Base-by-base conservation (phyloP, 2,113 vertebrate species). In the Coracopsis vasa region DNA sequence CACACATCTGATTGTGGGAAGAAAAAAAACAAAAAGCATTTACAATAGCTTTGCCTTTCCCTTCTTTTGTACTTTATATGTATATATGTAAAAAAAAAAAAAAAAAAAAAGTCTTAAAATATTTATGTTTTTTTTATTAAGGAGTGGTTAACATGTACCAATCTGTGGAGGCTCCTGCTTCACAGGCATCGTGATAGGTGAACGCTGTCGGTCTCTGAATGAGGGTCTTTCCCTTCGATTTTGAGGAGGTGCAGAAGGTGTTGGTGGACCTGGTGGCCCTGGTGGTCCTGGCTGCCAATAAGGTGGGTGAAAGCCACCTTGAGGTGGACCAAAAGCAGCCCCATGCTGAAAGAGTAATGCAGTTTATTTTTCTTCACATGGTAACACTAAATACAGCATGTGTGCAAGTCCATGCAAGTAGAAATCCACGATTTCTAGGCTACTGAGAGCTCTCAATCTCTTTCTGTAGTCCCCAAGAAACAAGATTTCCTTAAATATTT, bases 211-310 rank as follows among this genome's bases (percentile, higher is more conserved):
- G 65, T 99, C 99, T 97, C 99, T 98, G 96, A 99, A 98, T 2
- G 99, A 98, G 15, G 99, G 98, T 54, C 99, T 98, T 91, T 99
- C 99, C 94, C 99, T 99, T 97, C 99, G 98, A 93, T 98, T 99
- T 90, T 99, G 99, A 90, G 99, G 98, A 90, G 99, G 99, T n/a
- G 99, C 99, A 61, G 99, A 97, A 90, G 99, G 98, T 54, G 99
- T 98, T 91, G 99, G 98, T 47, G 97, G 97, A 75, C 97, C 97
- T 94, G 97, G 98, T 54, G 98, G 98, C 92, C 98, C 98, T 96
- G 99, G 98, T 77, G 99, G 99, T 89, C 99, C 99, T 97, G 99
- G 98, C 96, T 99, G 99, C 99, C 99, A 99, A 97, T 99, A 99
- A 79, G 99, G 99, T 91, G 99, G 98, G 86, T 98, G 99, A 98